Evolutionary conservation across 2,797 vertebrate genomes (phyloP).

Genomic region (Pteropus rufus): DNA sequence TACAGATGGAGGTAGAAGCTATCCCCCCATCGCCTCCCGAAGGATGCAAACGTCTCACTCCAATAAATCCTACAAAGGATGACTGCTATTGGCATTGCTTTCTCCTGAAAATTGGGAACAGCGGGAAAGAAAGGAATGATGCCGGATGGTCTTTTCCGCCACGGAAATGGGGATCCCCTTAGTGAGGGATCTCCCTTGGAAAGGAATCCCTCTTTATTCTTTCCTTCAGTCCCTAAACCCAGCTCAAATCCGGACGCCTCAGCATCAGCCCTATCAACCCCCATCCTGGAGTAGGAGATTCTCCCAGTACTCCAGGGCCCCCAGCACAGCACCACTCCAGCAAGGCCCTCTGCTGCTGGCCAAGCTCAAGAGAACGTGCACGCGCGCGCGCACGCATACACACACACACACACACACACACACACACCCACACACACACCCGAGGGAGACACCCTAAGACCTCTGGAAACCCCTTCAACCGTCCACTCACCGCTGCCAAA

Average conservation of each 20-base stretch:
- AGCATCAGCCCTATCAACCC: background rate
- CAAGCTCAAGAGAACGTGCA: background rate
- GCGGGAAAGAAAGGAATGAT: background rate
- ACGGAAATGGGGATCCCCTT: slow-evolving; percentile 63
- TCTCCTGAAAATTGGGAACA: background rate
- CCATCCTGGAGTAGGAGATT: background rate
- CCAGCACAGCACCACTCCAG: background rate
- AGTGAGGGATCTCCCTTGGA: slow-evolving; percentile 27
- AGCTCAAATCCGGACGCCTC: background rate
- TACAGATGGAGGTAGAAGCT: slow-evolving; percentile 64
- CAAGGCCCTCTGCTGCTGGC: background rate
- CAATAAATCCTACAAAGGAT: slow-evolving; percentile 48
- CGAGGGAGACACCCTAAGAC: background rate
- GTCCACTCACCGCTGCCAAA: background rate
- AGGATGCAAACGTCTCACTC: slow-evolving; percentile 47
- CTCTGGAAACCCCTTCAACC: background rate
- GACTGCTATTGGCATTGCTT: background rate
- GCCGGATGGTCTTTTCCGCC: background rate
- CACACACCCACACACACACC: background rate
- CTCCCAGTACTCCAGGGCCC: background rate
- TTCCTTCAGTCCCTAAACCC: background rate
- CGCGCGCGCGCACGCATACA: background rate
- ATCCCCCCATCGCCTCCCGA: background rate
- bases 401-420: no score
- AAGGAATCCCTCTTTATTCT: slow-evolving; percentile 57